Percentiles rank a stretch among this genome's conserved stretches.
These are phyloP conservation scores for Ceryle rudis DNA, from an alignment of 2,797 vertebrate genomes.

Conservation along the genomic window DNA sequence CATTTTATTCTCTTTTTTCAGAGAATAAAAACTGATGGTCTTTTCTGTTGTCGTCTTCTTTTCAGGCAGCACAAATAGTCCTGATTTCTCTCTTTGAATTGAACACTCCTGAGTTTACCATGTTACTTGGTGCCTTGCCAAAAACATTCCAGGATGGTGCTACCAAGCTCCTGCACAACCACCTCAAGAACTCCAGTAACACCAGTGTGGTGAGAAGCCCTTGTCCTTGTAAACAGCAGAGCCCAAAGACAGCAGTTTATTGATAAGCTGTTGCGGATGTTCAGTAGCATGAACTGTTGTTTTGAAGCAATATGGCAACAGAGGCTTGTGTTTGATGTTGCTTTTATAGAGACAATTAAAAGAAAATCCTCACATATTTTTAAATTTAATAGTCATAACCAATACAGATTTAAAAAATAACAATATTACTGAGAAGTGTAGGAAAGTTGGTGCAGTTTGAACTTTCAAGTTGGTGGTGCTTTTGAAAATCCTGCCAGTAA, in stretches of 20 bases:
- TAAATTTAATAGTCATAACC: not conserved
- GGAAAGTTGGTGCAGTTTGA: not conserved
- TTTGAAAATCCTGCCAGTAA: slow-evolving; percentile 24
- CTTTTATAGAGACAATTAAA: not conserved
- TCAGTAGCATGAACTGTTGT: not conserved
- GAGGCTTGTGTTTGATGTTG: slow-evolving; percentile 11
- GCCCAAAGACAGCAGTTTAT: not conserved
- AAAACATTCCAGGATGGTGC: slow-evolving; percentile 99
- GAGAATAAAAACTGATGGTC: not conserved
- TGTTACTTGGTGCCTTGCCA: slow-evolving; percentile 97
- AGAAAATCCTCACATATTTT: not conserved
- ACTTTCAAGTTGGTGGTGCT: not conserved
- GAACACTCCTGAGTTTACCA: slow-evolving; percentile 98
- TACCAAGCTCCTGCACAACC: slow-evolving; percentile 96
- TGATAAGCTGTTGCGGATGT: slow-evolving; percentile 14
- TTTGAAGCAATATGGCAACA: not conserved
- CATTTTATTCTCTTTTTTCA: not conserved
- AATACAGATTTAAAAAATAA: not conserved
- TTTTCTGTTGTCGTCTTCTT: not conserved
- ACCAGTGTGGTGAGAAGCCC: slow-evolving; percentile 87
- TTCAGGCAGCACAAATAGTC: slow-evolving; percentile 94
- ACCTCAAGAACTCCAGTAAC: slow-evolving; percentile 96
- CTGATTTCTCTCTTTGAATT: slow-evolving; percentile 96
- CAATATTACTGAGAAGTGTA: not conserved
- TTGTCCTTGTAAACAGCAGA: not conserved